A percentile compares a stretch with the other conserved stretches of the same genome.
Conservation (phyloP, 23 tunicate genomes). For the Trididemnum clinides region DNA sequence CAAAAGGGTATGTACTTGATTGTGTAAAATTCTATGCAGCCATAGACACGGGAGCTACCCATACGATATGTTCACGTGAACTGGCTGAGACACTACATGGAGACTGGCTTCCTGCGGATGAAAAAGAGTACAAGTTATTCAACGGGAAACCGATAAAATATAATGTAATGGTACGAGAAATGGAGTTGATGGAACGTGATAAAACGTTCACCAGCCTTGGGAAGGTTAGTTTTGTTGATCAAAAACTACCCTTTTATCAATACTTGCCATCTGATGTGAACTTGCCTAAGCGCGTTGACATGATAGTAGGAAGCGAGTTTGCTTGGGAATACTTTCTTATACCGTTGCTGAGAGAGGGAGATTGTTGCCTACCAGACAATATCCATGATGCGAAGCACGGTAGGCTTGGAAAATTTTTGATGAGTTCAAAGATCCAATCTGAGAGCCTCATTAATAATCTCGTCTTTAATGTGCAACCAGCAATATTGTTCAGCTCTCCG, state of each 20-base stretch:
- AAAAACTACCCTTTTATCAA: background rate
- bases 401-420: background rate
- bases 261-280: background rate
- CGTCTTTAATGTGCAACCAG: too few relatives aligned
- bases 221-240: background rate
- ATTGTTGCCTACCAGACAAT: background rate
- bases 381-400: background rate
- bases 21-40: background rate
- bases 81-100: background rate
- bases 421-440: background rate
- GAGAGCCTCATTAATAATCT: background rate
- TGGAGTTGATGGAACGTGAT: background rate
- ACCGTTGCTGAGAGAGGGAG: background rate
- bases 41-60: constrained; percentile 14
- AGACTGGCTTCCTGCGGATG: background rate
- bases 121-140: background rate
- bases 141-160: background rate
- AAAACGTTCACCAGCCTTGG: background rate
- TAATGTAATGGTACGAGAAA: background rate
- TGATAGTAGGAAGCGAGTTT: background rate
- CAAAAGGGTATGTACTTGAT: too few relatives aligned
- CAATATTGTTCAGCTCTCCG: background rate
- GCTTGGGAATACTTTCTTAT: background rate
- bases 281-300: background rate
- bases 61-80: background rate